A percentile compares a stretch with the other conserved stretches of the same genome.
Conservation (phyloP, 2,113 vertebrate genomes). For the Corythaixoides concolor region DNA sequence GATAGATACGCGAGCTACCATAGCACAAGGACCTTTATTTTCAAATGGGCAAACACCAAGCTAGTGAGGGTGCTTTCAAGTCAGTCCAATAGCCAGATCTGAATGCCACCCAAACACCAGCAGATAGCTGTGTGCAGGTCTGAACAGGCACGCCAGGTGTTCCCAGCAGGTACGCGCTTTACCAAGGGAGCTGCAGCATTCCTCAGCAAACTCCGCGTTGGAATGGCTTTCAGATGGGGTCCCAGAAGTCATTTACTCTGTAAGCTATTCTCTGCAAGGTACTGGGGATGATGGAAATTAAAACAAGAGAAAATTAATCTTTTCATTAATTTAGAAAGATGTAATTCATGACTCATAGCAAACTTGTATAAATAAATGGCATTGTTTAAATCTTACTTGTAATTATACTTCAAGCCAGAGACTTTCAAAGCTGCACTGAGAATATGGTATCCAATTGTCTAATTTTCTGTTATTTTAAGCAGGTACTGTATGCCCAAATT, state of each 20-base stretch:
- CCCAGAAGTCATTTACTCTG: neutral
- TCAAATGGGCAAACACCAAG: neutral
- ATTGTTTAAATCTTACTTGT: conserved; percentile 51
- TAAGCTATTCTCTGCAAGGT: neutral
- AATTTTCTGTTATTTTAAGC: conserved; percentile 63
- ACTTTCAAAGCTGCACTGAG: conserved; percentile 24
- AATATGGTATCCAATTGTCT: conserved; percentile 14
- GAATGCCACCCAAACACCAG: conserved; percentile 24
- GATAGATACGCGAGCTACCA: neutral
- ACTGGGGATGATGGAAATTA: neutral
- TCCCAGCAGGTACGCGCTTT: neutral
- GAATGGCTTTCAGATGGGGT: neutral
- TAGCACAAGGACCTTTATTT: neutral
- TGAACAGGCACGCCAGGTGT: neutral
- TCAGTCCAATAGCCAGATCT: neutral
- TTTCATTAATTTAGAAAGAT: conserved; percentile 16
- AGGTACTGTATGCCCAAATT: conserved; percentile 39
- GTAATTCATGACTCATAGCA: neutral
- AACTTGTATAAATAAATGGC: conserved; percentile 16
- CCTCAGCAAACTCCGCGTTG: neutral
- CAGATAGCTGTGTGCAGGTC: neutral
- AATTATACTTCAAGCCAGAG: conserved; percentile 27
- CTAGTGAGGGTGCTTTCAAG: neutral
- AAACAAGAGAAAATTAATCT: conserved; percentile 29
- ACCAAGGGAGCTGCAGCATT: conserved; percentile 1